A percentile compares a stretch with the other conserved stretches of the same genome.
Conservation (phyloP, 1,140 invertebrate species). For the Brachionus plicatilis region DNA sequence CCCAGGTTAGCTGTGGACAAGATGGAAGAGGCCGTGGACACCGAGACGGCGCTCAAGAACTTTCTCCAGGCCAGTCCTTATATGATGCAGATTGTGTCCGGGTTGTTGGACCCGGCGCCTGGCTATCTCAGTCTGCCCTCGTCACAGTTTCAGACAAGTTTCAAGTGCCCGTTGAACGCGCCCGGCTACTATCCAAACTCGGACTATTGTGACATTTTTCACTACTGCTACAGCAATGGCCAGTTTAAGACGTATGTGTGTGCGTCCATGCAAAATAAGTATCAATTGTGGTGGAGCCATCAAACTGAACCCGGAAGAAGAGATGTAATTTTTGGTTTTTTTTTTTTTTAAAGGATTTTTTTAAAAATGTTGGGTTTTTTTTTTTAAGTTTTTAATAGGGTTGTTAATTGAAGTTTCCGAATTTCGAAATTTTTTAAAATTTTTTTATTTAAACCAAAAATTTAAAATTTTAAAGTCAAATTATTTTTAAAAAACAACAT, state of each 20-base stretch:
- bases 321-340: neutral
- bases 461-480: no score
- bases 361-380: no score
- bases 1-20: neutral
- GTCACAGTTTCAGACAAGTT: conserved; percentile 10
- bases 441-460: no score
- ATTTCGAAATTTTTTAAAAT: no score
- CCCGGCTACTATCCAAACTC: conserved; percentile 13
- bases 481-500: no score
- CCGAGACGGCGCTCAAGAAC: conserved; percentile 2
- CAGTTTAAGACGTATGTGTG: conserved; percentile 37
- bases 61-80: conserved; percentile 7
- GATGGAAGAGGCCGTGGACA: neutral
- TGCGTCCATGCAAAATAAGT: conserved; percentile 26
- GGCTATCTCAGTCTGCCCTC: conserved; percentile 23
- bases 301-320: conserved; percentile 35
- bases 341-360: neutral
- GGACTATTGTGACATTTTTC: conserved; percentile 40
- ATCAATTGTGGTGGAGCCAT: conserved; percentile 40
- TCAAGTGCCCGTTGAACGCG: conserved; percentile 12
- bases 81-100: conserved; percentile 25
- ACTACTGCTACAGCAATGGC: conserved; percentile 36
- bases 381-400: no score
- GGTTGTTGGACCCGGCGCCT: conserved; percentile 25
- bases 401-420: no score